Evolutionary conservation across 2,888 invertebrate species (phyloP).

Genomic region (Zootermopsis nevadensis): DNA sequence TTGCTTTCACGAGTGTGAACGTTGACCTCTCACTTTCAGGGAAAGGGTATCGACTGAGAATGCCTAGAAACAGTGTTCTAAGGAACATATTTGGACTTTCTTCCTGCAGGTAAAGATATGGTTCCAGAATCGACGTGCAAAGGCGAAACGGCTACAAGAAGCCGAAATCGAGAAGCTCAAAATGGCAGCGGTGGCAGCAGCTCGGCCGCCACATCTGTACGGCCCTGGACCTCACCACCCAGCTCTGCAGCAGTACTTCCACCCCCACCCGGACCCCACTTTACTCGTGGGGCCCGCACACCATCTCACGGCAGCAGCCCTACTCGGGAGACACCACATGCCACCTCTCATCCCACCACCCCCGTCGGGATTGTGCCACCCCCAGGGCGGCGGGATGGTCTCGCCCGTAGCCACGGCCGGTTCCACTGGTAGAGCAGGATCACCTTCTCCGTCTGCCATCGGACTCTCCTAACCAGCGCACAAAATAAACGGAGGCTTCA

Average conservation of each 20-base stretch:
- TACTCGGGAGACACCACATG: slow-evolving; percentile 42
- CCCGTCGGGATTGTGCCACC: slow-evolving; percentile 33
- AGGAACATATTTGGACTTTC: too few relatives aligned
- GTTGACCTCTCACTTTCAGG: too few relatives aligned
- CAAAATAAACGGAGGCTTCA: neutral
- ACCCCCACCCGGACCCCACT: slow-evolving; percentile 60
- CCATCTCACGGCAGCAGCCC: slow-evolving; percentile 32
- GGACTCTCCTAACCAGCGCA: slow-evolving; percentile 27
- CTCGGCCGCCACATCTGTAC: slow-evolving; percentile 64
- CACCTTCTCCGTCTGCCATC: slow-evolving; percentile 23
- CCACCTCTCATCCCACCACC: slow-evolving; percentile 10
- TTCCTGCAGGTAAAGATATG: slow-evolving; percentile 84
- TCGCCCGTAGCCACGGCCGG: slow-evolving; percentile 11
- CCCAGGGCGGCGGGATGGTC: neutral
- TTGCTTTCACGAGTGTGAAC: too few relatives aligned
- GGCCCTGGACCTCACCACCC: slow-evolving; percentile 55
- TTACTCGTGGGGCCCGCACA: slow-evolving; percentile 25
- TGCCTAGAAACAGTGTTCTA: too few relatives aligned
- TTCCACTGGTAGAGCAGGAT: neutral
- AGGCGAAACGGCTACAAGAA: slow-evolving; percentile 96
- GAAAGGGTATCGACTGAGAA: too few relatives aligned
- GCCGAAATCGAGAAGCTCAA: slow-evolving; percentile 94
- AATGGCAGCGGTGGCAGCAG: slow-evolving; percentile 72
- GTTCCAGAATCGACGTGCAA: slow-evolving; percentile 94
- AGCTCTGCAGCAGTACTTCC: slow-evolving; percentile 55